Base-by-base conservation (phyloP, 2,888 invertebrate genomes). In the Cabera pusaria region DNA sequence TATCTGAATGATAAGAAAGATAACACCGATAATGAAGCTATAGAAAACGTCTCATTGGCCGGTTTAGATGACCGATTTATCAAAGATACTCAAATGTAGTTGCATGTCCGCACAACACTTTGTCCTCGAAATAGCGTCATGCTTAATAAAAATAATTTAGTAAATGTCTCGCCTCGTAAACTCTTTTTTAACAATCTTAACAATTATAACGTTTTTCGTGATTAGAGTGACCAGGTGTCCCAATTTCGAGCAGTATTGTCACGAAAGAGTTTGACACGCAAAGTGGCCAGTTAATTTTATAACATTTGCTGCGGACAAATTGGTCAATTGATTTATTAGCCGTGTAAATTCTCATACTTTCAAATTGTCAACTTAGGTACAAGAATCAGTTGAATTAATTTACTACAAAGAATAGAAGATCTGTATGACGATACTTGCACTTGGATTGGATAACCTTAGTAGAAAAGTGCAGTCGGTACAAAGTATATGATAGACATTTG, bases 191-290 rank as follows among this genome's bases (percentile, higher is more conserved):
- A 45, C 37, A 35, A 34, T 24, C 18, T 35, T 17, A 26, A 21
- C 19, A 24, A 35, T 34, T 36, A 25, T 31, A 49, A 10, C 16
- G 46, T 37, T 36, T 51, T 44, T 53, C 52, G 56, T 56, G 56
- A 48, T 57, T 48, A 25, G 26, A 48, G 31, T 61, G 56, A 54
- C 62, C 57, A 37, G 46, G 44, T 56, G 55, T 55, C 52, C 61
- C 47, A 52, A 59, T 62, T 64, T 49, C 43, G 37, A 44, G 26
- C 19, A 40, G 39, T 47, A 48, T 49, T 56, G 55, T 53, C 59
- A 63, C 49, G 59, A 42, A 46, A 50, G 24, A 43, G 10, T 19
- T 58, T 41, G 49, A 47, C 49, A 59, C 58, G 56, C 52, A 56
- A 51, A 53, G 29, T 35, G 32, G 49, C 6, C 33, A 29, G 16